Conservation (phyloP, 2,113 vertebrate species). For the Chamaetylas fuelleborni region DNA sequence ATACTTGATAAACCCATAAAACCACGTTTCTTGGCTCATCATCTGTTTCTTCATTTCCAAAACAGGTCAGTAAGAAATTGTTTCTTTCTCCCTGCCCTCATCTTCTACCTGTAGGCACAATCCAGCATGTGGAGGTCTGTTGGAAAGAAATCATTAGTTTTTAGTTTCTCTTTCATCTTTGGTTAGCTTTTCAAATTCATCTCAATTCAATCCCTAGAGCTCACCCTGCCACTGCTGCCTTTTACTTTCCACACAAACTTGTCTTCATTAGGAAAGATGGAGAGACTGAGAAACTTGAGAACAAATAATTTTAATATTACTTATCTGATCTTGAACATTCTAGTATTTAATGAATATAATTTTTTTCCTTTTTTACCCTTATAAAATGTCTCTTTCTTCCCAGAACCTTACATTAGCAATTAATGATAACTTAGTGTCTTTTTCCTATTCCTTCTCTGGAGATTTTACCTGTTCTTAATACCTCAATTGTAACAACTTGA, state of each 20-base stretch:
- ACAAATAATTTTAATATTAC: background rate
- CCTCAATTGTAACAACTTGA: fast-evolving
- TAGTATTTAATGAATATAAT: fast-evolving
- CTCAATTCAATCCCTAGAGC: background rate
- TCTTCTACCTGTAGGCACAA: background rate
- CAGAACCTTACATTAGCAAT: background rate
- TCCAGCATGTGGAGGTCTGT: background rate
- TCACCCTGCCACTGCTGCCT: background rate
- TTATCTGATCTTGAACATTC: background rate
- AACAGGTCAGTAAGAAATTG: background rate
- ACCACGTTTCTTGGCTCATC: background rate
- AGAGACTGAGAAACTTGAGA: background rate
- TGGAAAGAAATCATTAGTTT: background rate
- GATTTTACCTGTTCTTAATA: background rate
- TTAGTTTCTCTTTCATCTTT: background rate
- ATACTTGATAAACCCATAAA: background rate
- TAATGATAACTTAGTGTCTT: background rate
- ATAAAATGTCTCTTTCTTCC: background rate
- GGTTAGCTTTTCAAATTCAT: background rate
- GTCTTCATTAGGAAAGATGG: background rate
- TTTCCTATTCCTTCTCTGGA: background rate
- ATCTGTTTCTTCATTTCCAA: background rate
- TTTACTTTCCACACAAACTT: background rate
- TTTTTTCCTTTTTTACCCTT: background rate
- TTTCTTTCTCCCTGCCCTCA: background rate